Base-by-base conservation (phyloP, 2,888 invertebrate genomes). In the Notodonta ziczac region DNA sequence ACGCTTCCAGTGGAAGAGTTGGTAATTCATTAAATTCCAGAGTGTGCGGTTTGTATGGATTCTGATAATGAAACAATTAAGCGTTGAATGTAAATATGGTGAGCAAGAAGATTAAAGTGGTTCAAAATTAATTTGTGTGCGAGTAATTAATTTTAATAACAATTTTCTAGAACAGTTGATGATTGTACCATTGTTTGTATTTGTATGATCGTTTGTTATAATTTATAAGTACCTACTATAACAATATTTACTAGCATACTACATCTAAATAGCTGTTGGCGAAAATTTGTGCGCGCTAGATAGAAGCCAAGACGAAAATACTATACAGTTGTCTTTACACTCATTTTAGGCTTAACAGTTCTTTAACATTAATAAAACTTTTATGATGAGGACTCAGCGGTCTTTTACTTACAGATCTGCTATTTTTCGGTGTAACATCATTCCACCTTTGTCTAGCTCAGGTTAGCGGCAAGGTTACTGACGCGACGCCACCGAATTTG, bases 371-470 rank as follows among this genome's bases (percentile, higher is more conserved):
- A 24, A 24, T 24, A 24, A 7, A 35, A 35, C 35, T 35, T 35
- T 35, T 35, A 7, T 35, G 35, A 35, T 35, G 6, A 35, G 35
- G 6, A 35, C 6, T 4, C 35, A 35, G 35, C 24, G 1, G 1
- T 24, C 24, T 24, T 24, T 24, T 24, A 24, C 4, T 3, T 35
- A 5, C 4, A 7, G 2, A 35, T 42, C 4, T 42, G 40, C 60
- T 60, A 57, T 55, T 46, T 10, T 58, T 55, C 55, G 58, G 69
- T 73, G 68, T 73, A 39, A 71, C 39, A 56, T 13, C 35, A 52
- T 40, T 44, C 56, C 57, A 40, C 10, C 10, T 63, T 32, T 14
- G 61, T 65, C 62, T 57, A 61, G 53, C 56, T 2, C 16, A 16
- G 16, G 12, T n/a, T 12, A 0, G 35, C 44, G n/a, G 24, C 12